Percentiles rank a stretch among this genome's conserved stretches.
phyloP scores from a whole-genome alignment of 2,797 vertebrate genomes.

The Trachops cirrhosus region DNA sequence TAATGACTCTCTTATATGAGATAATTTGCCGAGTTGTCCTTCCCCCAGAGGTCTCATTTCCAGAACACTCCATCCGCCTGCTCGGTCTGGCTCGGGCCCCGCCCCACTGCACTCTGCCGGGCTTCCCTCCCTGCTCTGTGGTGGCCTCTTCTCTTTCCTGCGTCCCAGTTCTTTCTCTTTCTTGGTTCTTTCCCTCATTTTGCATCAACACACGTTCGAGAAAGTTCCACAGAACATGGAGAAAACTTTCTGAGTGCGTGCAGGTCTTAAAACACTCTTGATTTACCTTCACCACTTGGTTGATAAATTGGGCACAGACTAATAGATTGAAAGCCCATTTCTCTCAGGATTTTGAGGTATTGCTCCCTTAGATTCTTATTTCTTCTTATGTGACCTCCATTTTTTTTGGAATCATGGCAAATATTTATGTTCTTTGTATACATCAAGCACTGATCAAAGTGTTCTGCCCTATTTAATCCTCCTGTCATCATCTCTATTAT shows the following conservation, averaged over 20 bases:
- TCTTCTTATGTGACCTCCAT: neutral
- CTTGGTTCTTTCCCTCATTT: neutral
- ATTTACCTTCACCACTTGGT: neutral
- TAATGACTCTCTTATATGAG: neutral
- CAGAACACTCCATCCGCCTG: rapidly evolving
- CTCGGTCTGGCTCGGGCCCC: neutral
- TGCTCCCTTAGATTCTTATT: neutral
- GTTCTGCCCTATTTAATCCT: neutral
- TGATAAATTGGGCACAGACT: neutral
- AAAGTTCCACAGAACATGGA: neutral
- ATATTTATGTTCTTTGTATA: neutral
- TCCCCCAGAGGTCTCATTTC: neutral
- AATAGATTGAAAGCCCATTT: neutral
- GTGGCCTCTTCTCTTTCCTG: neutral
- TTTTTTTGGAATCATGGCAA: neutral
- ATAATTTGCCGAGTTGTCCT: neutral
- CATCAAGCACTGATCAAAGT: neutral
- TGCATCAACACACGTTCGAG: neutral
- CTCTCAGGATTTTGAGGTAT: neutral
- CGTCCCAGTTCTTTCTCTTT: neutral
- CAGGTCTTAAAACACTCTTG: neutral
- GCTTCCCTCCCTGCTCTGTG: neutral
- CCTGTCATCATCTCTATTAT: neutral
- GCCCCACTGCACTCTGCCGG: too few relatives aligned
- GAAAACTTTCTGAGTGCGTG: neutral